Evolutionary conservation across 2,113 vertebrate species (phyloP).

Genomic region (Nothocercus nigrocapillus): DNA sequence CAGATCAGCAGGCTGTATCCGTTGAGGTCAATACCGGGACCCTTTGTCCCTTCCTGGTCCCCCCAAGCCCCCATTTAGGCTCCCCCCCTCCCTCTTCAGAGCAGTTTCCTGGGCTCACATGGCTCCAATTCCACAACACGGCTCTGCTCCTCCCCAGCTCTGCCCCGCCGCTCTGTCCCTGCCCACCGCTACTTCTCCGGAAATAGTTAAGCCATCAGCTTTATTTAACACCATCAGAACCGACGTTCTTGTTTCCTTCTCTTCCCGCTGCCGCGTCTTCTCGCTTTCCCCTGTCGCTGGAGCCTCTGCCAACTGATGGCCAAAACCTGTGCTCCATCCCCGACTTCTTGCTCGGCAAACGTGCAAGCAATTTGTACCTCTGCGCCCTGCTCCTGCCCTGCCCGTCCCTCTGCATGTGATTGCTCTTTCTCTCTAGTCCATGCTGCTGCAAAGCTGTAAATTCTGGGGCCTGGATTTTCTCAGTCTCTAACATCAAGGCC

Average conservation of each 20-base stretch:
- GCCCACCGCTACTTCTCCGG: not conserved
- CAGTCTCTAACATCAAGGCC: rapidly evolving
- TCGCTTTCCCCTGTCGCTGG: not conserved
- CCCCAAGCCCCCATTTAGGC: not conserved
- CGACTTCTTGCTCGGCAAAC: not conserved
- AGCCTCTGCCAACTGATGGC: not conserved
- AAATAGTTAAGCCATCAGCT: not conserved
- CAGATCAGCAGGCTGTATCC: not conserved
- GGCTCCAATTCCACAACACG: not conserved
- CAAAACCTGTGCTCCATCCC: slow-evolving; percentile 28
- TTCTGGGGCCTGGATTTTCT: slow-evolving; percentile 13
- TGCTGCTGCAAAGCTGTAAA: slow-evolving; percentile 20
- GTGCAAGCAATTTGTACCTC: slow-evolving; percentile 12
- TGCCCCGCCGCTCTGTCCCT: not conserved
- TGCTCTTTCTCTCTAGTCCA: not conserved
- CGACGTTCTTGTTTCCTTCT: not conserved
- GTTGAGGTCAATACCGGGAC: not conserved
- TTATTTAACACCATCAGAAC: slow-evolving; percentile 9
- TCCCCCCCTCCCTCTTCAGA: not conserved
- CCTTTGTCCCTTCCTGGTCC: not conserved
- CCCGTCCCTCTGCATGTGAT: not conserved
- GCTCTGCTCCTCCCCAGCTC: not conserved
- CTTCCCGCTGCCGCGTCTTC: rapidly evolving
- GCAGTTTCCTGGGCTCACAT: not conserved
- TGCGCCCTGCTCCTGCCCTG: not conserved